phyloP scores from a whole-genome alignment of 2,888 invertebrate genomes.

The Busseola fusca region DNA sequence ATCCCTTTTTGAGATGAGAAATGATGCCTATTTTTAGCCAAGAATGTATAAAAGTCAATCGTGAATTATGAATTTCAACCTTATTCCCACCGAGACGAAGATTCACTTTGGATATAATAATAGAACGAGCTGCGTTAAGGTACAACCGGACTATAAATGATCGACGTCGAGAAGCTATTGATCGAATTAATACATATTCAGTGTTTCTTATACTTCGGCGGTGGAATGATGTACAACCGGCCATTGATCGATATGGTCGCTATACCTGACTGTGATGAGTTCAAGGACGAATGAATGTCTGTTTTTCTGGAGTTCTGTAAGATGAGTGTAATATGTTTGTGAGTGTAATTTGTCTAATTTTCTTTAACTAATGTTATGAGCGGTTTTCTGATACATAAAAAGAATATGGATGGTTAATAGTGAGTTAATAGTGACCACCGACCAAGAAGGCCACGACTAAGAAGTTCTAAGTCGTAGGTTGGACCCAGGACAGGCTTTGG shows the following conservation, averaged over 20 bases:
- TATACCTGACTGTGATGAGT: not conserved
- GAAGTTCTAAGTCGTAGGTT: no score
- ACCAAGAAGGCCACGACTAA: no score
- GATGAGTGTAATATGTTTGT: not conserved
- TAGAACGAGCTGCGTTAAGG: not conserved
- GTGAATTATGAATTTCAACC: constrained; percentile 18
- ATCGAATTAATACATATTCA: not conserved
- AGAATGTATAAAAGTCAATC: not conserved
- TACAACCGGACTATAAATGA: not conserved
- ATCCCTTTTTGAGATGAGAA: constrained; percentile 7
- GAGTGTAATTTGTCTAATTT: not conserved
- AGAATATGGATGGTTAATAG: not conserved
- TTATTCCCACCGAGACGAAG: not conserved
- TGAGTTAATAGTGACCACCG: not conserved
- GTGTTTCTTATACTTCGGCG: not conserved
- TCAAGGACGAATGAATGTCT: not conserved
- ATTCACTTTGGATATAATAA: not conserved
- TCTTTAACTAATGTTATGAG: not conserved
- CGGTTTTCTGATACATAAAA: not conserved
- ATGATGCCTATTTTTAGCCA: constrained; percentile 10
- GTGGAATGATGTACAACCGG: not conserved
- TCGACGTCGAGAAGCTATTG: not conserved
- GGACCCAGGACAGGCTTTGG: no score
- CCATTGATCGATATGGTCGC: not conserved
- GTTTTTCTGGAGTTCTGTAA: not conserved